Base-by-base conservation (phyloP, 2,797 vertebrate species). In the Myioborus miniatus region DNA sequence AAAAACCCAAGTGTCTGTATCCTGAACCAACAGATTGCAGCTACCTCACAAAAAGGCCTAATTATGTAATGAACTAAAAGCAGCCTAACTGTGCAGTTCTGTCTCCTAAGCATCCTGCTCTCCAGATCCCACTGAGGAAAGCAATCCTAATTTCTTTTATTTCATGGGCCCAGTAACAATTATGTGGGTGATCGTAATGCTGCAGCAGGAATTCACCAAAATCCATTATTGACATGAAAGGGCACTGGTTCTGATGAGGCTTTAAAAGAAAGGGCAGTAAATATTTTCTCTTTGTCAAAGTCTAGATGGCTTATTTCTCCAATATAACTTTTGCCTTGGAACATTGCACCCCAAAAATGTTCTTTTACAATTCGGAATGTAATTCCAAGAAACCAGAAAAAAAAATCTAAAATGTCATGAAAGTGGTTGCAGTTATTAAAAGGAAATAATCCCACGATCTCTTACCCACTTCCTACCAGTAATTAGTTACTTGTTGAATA, bases 401-500 rank as follows among this genome's bases (percentile, higher is more conserved):
- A 82, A 47, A 86, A 22, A 15, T 15, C 52, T 50, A 56, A 80
- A 83, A 53, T n/a, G 39, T 50, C 65, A 53, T 23, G 8, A 39
- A 89, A 79, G 81, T 50, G 60, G 12, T 37, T 83, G 39, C 36
- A 92, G 75, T 83, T 94, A 85, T 50, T 95, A 94, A 94, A 83
- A 62, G 59, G 75, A 95, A 96, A 96, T 78, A 88, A 82, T 93
- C 76, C 89, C 85, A 53, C 32, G 7, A 74, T n/a, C 20, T 89
- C 72, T 50, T 92, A 71, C 67, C 50, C 76, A 78, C 84, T 94
- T 93, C 87, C 95, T 39, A 95, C 30, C 44, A 93, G 76, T 94
- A 97, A 96, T 92, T 90, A 26, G 34, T 95, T 92, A 98, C 98
- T 98, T 98, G 97, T 97, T 98, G 97, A 96, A 97, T 96, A 94